Conservation (phyloP, 2,888 invertebrate species). For the Dynastes grantii region DNA sequence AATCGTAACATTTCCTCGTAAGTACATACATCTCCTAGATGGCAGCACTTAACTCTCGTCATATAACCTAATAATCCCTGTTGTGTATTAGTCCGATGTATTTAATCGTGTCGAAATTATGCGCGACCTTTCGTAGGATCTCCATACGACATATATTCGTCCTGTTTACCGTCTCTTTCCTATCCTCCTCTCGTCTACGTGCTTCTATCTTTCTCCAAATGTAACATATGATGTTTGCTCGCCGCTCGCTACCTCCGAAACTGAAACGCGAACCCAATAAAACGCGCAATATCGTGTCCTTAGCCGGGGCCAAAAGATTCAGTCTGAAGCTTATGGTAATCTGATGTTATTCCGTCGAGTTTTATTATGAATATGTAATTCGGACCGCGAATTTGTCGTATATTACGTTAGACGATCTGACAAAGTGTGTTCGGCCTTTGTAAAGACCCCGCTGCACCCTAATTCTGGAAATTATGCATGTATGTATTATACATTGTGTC, state of each 20-base stretch:
- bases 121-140: neutral
- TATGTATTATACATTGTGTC: no score
- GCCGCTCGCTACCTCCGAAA: neutral
- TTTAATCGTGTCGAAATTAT: constrained; percentile 3
- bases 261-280: constrained; percentile 4
- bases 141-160: neutral
- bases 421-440: no score
- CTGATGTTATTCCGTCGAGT: constrained; percentile 3
- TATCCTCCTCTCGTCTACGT: neutral
- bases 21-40: no score
- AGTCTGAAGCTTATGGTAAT: neutral
- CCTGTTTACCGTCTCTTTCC: neutral
- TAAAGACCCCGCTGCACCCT: no score
- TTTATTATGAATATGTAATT: constrained; percentile 12
- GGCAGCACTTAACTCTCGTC: neutral
- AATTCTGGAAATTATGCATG: no score
- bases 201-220: neutral
- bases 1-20: no score
- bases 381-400: neutral
- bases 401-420: neutral
- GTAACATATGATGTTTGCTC: constrained; percentile 9
- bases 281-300: constrained; percentile 2
- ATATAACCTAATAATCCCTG: neutral
- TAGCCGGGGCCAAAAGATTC: neutral
- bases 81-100: constrained; percentile 1